Evolutionary conservation across 2,797 vertebrate genomes (phyloP).

Genomic region (Falco peregrinus): DNA sequence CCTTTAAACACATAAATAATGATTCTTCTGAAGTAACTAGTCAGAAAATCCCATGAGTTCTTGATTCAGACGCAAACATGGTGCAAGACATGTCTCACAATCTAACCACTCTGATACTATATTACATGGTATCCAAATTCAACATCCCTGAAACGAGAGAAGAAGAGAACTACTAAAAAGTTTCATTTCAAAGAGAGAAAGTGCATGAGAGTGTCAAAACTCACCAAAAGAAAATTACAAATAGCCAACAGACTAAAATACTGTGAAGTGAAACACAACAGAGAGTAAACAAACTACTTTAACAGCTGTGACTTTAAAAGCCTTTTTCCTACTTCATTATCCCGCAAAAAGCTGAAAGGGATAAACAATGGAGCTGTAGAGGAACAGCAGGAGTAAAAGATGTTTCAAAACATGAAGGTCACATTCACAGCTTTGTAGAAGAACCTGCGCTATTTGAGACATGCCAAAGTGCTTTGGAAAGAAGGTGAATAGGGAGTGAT

Average conservation of each 20-base stretch:
- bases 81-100: fast-evolving
- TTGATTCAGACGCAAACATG: neutral
- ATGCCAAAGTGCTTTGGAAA: neutral
- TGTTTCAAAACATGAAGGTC: neutral
- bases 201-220: neutral
- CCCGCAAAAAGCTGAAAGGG: neutral
- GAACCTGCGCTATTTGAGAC: neutral
- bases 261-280: neutral
- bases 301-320: neutral
- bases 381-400: neutral
- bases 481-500: neutral
- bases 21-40: neutral
- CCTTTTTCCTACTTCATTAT: neutral
- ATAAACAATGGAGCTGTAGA: neutral
- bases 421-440: neutral
- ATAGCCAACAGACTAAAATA: neutral
- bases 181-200: neutral
- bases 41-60: neutral
- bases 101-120: neutral
- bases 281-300: neutral
- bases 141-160: neutral
- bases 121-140: neutral
- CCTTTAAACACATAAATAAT: neutral
- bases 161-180: neutral
- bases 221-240: neutral